Evolutionary conservation across 1,140 invertebrate genomes (phyloP).

Genomic region (Lasioglossum baleicum): DNA sequence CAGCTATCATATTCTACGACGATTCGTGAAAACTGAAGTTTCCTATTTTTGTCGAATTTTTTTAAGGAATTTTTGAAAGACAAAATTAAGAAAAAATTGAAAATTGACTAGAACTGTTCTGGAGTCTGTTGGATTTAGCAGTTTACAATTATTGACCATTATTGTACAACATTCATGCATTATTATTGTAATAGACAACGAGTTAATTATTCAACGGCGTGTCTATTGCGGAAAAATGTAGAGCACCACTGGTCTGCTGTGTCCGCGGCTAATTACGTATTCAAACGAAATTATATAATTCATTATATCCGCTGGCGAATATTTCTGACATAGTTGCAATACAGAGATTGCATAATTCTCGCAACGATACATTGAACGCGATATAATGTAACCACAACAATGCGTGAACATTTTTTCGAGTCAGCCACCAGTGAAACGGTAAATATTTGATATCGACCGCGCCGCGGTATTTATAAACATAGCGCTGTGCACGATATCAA

Average conservation of each 20-base stretch:
- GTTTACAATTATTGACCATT: too few relatives aligned
- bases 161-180: too few relatives aligned
- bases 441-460: constrained; percentile 21
- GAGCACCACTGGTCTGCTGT: background rate
- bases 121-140: too few relatives aligned
- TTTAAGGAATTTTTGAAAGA: too few relatives aligned
- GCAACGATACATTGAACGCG: constrained; percentile 25
- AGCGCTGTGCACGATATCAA: constrained; percentile 31
- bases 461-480: constrained; percentile 37
- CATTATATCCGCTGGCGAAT: background rate
- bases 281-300: constrained; percentile 7
- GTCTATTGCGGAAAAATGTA: background rate
- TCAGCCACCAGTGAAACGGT: constrained; percentile 9
- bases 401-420: constrained; percentile 19
- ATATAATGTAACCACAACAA: constrained; percentile 30
- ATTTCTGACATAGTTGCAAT: constrained; percentile 10
- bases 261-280: background rate
- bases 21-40: too few relatives aligned
- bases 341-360: constrained; percentile 2
- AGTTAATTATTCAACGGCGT: too few relatives aligned
- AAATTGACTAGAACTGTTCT: too few relatives aligned
- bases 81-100: too few relatives aligned
- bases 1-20: too few relatives aligned
- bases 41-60: too few relatives aligned
- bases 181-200: too few relatives aligned